phyloP scores from a whole-genome alignment of 2,888 invertebrate genomes.

The Odontomyia ornata region DNA sequence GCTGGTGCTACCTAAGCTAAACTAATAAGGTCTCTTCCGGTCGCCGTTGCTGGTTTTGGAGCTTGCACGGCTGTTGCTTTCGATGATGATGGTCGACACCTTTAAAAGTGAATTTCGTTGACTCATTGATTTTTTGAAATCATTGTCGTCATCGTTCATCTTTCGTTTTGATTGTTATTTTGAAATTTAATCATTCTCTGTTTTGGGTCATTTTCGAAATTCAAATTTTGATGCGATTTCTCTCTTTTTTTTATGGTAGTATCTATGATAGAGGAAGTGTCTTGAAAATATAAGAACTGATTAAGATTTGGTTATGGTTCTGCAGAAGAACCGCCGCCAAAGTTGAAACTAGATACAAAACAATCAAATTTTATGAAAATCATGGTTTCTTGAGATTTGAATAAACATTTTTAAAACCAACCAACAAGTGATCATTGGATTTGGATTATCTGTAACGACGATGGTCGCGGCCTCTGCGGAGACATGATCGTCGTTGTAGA shows the following conservation, averaged over 20 bases:
- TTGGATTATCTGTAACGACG: conserved; percentile 6
- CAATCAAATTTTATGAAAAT: conserved; percentile 33
- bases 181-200: conserved; percentile 13
- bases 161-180: conserved; percentile 15
- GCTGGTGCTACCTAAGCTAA: conserved; percentile 16
- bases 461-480: neutral
- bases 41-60: neutral
- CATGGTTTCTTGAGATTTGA: conserved; percentile 30
- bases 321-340: neutral
- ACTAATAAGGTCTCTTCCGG: conserved; percentile 39
- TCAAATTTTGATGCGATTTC: neutral
- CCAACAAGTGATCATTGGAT: conserved; percentile 31
- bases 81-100: neutral
- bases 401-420: conserved; percentile 23
- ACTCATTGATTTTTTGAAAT: conserved; percentile 32
- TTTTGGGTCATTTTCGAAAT: neutral
- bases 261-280: too few relatives aligned
- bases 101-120: conserved; percentile 8
- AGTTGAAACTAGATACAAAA: neutral
- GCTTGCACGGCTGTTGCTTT: neutral
- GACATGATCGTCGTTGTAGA: neutral
- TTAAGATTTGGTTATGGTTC: too few relatives aligned
- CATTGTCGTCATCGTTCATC: neutral
- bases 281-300: too few relatives aligned
- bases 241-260: neutral